Base-by-base conservation (phyloP, 2,888 invertebrate species). In the Psylliodes chrysocephalus region DNA sequence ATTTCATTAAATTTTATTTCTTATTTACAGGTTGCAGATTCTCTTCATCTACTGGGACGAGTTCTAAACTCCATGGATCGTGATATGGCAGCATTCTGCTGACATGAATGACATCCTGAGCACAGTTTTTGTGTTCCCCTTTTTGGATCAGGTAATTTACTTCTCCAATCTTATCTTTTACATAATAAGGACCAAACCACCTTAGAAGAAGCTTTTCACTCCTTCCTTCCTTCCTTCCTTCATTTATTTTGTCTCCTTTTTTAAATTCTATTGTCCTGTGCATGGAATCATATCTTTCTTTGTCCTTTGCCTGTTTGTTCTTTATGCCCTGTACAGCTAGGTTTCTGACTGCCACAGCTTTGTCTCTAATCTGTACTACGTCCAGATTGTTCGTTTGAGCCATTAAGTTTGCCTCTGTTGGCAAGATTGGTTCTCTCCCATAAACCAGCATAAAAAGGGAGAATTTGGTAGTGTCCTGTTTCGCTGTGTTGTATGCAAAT, bases 171-270 rank as follows among this genome's bases (percentile, higher is more conserved):
- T 66, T 69, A 14, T 55, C 40, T 14, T 52, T n/a, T 15, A 68
- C 46, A 18, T 38, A 42, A 38, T 63, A 69, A 0, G n/a, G n/a
- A n/a, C n/a, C n/a, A n/a, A n/a, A n/a, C n/a, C n/a, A n/a, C n/a
- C n/a, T n/a, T n/a, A n/a, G 67, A 65, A 19, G 67, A 67, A 67
- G 46, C 54, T 70, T 70, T 47, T 67, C 65, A 25, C 56, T 67
- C 56, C 47, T 57, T 22, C 70, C 69, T 30, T 65, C 53, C 38
- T 60, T 63, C n/a, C 25, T 25, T 5, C 3, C 7, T 25, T 5
- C 25, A 5, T 25, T 25, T 7, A 25, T 7, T 25, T 25, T 3
- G 25, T 25, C 25, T 7, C 25, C 25, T 25, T 25, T 25, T 25
- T 3, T 25, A 25, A 5, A 25, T 25, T 25, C 25, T 25, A 25